Base-by-base conservation (phyloP, 2,888 invertebrate species). In the Nezara viridula region DNA sequence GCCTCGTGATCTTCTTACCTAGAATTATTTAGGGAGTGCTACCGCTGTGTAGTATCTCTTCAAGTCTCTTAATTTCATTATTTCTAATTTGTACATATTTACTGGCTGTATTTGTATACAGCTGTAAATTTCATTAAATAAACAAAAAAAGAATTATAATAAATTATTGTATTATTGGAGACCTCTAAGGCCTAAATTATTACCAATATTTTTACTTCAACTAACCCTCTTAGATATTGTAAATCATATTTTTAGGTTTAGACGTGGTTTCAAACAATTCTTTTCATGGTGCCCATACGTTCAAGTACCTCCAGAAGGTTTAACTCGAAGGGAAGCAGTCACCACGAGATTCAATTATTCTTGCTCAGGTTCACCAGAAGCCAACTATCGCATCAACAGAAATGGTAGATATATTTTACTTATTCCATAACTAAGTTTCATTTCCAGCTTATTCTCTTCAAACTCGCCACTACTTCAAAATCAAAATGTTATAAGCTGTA, bases 241-340 rank as follows among this genome's bases (percentile, higher is more conserved):
- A n/a, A n/a, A n/a, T n/a, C n/a, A 44, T 40, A 10, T 44, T 21
- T 55, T 55, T 93, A 98, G 98, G 93, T 98, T 98, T 93, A 95
- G 98, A 86, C 95, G 97, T 91, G 98, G 98, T 16, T 98, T 98
- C 93, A 96, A 97, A 92, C 96, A 97, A 93, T 96, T 98, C 93
- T 98, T 98, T 93, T 96, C 96, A 92, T 98, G 97, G 94, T 96
- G 97, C 92, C 96, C 96, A 7, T 96, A 95, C 92, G 95, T 97
- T 44, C 95, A 95, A 32, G 94, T 96, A 52, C 95, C 95, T 27
- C 95, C 95, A 2, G 95, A 95, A 90, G 94, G 95, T 0, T 93
- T 97, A 77, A 95, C 95, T 24, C 94, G 97, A 89, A 94, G 96
- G 90, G 95, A 97, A 91, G 96, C 95, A 1, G 95, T 96, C 89